Percentiles rank a stretch among this genome's conserved stretches.
Conservation (phyloP, 2,888 invertebrate genomes). For the Gastrophysa polygoni region DNA sequence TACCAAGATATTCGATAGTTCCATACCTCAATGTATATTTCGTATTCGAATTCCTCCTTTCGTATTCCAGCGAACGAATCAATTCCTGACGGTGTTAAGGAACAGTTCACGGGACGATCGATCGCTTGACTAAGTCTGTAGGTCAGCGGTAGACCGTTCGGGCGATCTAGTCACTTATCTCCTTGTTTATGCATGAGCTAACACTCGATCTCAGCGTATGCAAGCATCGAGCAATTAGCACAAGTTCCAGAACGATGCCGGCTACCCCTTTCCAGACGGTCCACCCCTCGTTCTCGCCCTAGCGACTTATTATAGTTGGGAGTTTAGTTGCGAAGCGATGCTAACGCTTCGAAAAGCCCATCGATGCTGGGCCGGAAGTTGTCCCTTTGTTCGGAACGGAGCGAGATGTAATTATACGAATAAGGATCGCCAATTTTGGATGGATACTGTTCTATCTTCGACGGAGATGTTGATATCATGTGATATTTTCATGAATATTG, state of each 20-base stretch:
- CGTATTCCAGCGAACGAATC: no score
- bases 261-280: conserved; percentile 39
- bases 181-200: conserved; percentile 57
- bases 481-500: no score
- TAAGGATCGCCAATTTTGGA: background rate
- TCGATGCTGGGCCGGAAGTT: conserved; percentile 19
- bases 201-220: conserved; percentile 51
- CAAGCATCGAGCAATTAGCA: conserved; percentile 51
- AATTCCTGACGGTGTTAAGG: no score
- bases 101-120: background rate
- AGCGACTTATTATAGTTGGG: conserved; percentile 27
- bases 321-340: conserved; percentile 28
- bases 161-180: conserved; percentile 53
- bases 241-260: conserved; percentile 40
- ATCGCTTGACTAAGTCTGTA: background rate
- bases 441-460: background rate
- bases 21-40: no score
- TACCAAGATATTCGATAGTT: no score
- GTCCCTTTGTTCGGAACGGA: conserved; percentile 21
- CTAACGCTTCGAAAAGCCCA: conserved; percentile 23
- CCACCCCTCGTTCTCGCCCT: conserved; percentile 36
- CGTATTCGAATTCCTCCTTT: no score
- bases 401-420: background rate
- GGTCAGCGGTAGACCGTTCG: background rate
- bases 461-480: no score